Base-by-base conservation (phyloP, 2,888 invertebrate genomes). In the Maniola hyperantus region DNA sequence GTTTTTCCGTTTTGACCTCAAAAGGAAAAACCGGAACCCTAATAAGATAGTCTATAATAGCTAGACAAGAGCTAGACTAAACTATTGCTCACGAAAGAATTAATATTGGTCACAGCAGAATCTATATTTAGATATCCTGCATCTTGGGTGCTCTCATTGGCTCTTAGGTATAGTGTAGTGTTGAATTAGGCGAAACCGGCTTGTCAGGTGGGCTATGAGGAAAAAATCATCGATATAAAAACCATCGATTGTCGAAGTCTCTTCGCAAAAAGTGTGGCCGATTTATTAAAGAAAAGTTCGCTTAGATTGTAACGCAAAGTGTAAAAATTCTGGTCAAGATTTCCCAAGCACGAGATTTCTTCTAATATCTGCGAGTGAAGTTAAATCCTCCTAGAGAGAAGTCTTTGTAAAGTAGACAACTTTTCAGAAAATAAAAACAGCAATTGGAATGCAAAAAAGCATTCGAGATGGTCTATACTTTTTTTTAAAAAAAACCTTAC, bases 121-220 rank as follows among this genome's bases (percentile, higher is more conserved):
- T 34, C 54, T 36, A 54, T 54, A 2, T 54, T 54, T 34, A 54
- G 15, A 10, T 36, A 34, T 54, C 0, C 13, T 58, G 57, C 57
- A 15, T 34, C 33, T 34, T 58, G 58, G 33, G 33, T 59, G 48
- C 59, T 59, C 46, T 59, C 34, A 58, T 42, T 44, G 59, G 59
- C 46, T 59, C 10, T 46, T 46, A 18, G n/a, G n/a, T 18, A 48
- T n/a, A 33, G 15, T 46, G 33, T 59, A n/a, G 18, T 48, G 46
- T 59, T 59, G 33, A 48, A 46, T 59, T 44, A 34, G 34, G 15
- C 46, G 26, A 59, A 59, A 59, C 59, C 59, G 59, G 59, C 33
- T 59, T 34, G 59, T 59, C 46, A 59, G 59, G 59, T 59, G 15
- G n/a, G 15, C 8, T 26, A 48, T 33, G n/a, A 48, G 59, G 15